Evolutionary conservation across 1,140 invertebrate species (phyloP), one percentile per base, ranked within the genome.

Genomic region (Anagrus nilaparvatae): DNA sequence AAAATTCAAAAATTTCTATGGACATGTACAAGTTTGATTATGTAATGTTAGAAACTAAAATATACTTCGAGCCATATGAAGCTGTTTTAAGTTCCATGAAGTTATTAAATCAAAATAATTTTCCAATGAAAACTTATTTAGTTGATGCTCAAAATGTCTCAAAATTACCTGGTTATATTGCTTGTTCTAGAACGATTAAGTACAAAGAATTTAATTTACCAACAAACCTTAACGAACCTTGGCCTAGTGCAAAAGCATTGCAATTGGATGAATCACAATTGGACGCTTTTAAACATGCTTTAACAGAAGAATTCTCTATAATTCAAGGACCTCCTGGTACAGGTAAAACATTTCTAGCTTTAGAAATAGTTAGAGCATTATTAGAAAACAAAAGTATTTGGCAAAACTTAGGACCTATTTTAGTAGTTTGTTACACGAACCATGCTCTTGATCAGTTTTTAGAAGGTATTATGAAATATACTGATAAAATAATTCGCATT

Each of bases 391-490:
- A 59, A 6, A 29, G 47, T 3, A 9, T 17, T 2, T 58, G 53
- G 53, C 52, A 50, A 18, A 39, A 51, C 2, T 32, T 33, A 16
- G 53, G 48, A 1, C 79, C 82, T 4, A 79, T 92, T 40, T 59
- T 92, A 3, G 69, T 93, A 9, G 75, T 92, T 16, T 87, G 85
- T 54, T 88, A 80, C 49, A 90, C 86, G 0, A 93, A 92, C 57
- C 85, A 91, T 61, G 87, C 88, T 1, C 58, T 93, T 3, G 88
- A 93, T 69, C 86, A 92, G 57, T 91, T 93, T 67, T 60, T 93
- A 13, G 78, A 87, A 59, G 82, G 78, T 17, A 70, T 86, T 10
- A 8, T 53, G 75, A 5, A 41, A 58, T 3, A 80, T 75, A 3
- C 27, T 65, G 0, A 65, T 71, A n/a, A n/a, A n/a, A 67, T 90